Evolutionary conservation across 1,140 invertebrate species (phyloP).

Genomic region (Orchesella cincta): DNA sequence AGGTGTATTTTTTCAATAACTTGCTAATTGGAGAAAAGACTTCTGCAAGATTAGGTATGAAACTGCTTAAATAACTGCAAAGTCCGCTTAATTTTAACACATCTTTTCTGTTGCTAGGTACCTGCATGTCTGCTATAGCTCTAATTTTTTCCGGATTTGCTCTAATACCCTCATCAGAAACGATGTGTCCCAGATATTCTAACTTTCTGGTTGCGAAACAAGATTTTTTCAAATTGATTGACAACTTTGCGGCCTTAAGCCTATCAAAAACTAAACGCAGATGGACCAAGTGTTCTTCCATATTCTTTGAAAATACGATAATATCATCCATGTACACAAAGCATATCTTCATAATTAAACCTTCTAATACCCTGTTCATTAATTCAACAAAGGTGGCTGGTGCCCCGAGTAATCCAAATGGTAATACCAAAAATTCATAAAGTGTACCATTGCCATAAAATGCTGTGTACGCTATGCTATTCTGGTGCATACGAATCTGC

Average conservation of each 20-base stretch:
- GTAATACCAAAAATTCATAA: constrained; percentile 52
- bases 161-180: constrained; percentile 52
- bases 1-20: constrained; percentile 32
- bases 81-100: constrained; percentile 58
- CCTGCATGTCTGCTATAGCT: constrained; percentile 53
- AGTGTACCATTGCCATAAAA: constrained; percentile 52
- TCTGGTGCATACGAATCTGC: constrained; percentile 26
- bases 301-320: constrained; percentile 47
- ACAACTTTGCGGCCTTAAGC: constrained; percentile 50
- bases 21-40: constrained; percentile 50
- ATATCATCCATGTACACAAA: constrained; percentile 54
- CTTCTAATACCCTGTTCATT: constrained; percentile 47
- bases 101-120: constrained; percentile 53
- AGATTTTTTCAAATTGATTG: constrained; percentile 53
- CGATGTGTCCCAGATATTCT: constrained; percentile 54
- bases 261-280: constrained; percentile 47
- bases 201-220: constrained; percentile 51
- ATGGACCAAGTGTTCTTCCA: constrained; percentile 42
- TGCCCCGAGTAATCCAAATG: constrained; percentile 53
- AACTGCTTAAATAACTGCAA: constrained; percentile 56
- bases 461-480: constrained; percentile 53
- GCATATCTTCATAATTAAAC: constrained; percentile 41
- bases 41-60: constrained; percentile 54
- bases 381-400: constrained; percentile 51
- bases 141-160: constrained; percentile 54